Conservation (phyloP, 1,140 invertebrate species). For the Drosophila jambulina region DNA sequence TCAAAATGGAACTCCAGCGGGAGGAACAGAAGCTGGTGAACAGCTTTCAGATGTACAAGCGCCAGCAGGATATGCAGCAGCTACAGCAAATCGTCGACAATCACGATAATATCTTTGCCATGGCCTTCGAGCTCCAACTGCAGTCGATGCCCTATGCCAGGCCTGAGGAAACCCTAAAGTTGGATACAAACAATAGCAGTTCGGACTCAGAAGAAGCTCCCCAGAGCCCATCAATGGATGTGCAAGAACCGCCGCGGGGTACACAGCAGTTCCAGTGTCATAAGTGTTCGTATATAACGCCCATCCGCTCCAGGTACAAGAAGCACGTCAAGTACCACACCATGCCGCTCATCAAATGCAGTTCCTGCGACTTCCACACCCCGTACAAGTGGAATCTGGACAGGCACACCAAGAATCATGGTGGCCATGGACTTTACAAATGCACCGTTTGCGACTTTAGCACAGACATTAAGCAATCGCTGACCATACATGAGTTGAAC, state of each 20-base stretch:
- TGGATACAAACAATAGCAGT: conserved; percentile 46
- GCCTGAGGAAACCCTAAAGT: not conserved
- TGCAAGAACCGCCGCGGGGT: conserved; percentile 5
- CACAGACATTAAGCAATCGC: conserved; percentile 95
- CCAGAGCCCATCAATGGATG: conserved; percentile 19
- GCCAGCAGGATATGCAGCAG: conserved; percentile 60
- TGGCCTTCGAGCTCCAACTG: conserved; percentile 70
- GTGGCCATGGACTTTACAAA: conserved; percentile 91
- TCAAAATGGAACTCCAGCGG: conserved; percentile 65
- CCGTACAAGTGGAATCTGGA: conserved; percentile 92
- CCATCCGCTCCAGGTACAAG: conserved; percentile 94
- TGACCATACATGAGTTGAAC: conserved; percentile 96
- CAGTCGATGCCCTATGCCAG: conserved; percentile 47
- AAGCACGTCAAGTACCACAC: conserved; percentile 98
- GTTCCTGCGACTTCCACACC: conserved; percentile 95
- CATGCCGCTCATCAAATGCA: conserved; percentile 96
- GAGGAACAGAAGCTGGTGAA: conserved; percentile 62
- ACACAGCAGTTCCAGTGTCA: conserved; percentile 89
- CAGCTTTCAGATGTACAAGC: conserved; percentile 61
- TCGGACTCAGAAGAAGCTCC: conserved; percentile 49
- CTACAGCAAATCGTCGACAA: conserved; percentile 56
- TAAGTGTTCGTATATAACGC: conserved; percentile 95
- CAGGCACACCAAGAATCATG: conserved; percentile 96
- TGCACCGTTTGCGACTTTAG: conserved; percentile 96
- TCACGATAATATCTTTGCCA: conserved; percentile 69